Conservation (phyloP, 2,113 vertebrate genomes). For the Seriola rivoliana region DNA sequence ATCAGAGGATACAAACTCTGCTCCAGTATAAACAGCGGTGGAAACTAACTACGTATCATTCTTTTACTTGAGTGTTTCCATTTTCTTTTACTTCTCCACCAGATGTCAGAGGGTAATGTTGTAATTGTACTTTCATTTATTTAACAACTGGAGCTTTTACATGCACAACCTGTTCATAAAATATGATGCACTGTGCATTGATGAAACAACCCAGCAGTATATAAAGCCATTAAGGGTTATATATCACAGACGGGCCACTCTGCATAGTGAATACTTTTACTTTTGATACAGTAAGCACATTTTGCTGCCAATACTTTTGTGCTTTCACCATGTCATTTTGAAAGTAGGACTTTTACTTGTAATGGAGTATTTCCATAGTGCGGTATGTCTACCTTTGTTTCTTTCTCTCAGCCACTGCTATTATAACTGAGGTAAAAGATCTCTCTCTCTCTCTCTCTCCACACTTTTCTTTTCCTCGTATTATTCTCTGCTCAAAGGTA, state of each 20-base stretch:
- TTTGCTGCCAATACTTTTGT: neutral
- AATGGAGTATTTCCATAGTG: too few relatives aligned
- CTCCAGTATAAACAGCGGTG: neutral
- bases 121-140: too few relatives aligned
- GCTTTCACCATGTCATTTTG: neutral
- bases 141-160: too few relatives aligned
- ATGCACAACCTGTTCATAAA: too few relatives aligned
- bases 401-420: too few relatives aligned
- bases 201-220: neutral
- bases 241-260: too few relatives aligned
- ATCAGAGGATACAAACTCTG: neutral
- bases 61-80: neutral
- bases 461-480: neutral
- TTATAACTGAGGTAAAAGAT: too few relatives aligned
- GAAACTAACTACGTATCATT: neutral
- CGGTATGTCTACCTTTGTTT: too few relatives aligned
- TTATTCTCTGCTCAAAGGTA: conserved; percentile 37
- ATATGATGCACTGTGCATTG: neutral
- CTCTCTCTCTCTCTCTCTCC: neutral
- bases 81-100: neutral
- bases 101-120: neutral
- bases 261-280: too few relatives aligned
- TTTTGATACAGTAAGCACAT: too few relatives aligned
- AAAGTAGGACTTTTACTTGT: too few relatives aligned
- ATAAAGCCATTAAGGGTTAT: too few relatives aligned